phyloP scores from a whole-genome alignment of 2,888 invertebrate genomes.

The Drosophila crucigera region DNA sequence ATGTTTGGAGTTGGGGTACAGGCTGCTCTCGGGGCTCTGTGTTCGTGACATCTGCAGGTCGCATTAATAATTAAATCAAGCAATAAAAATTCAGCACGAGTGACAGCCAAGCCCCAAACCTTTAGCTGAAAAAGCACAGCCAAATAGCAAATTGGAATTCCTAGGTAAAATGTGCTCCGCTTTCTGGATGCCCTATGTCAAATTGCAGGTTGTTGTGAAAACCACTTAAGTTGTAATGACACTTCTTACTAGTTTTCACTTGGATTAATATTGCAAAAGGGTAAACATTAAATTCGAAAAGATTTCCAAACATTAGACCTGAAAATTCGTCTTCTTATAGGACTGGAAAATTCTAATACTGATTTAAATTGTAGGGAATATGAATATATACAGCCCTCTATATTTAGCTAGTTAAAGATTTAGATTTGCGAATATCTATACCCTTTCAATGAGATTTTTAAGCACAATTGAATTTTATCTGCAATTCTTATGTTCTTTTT shows the following conservation, averaged over 20 bases:
- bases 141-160: constrained; percentile 46
- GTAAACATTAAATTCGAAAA: not conserved
- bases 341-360: not conserved
- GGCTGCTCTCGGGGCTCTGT: not conserved
- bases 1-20: constrained; percentile 16
- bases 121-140: constrained; percentile 34
- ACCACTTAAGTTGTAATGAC: constrained; percentile 5
- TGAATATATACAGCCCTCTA: rapidly evolving
- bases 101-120: constrained; percentile 43
- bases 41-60: constrained; percentile 82
- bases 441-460: not conserved
- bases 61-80: constrained; percentile 82
- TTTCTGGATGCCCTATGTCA: constrained; percentile 6
- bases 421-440: not conserved
- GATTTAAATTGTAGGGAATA: not conserved
- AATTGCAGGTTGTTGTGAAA: not conserved
- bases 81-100: constrained; percentile 81
- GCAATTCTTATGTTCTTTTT: not conserved
- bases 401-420: not conserved
- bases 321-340: not conserved
- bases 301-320: not conserved
- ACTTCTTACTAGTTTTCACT: not conserved
- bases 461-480: not conserved
- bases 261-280: not conserved
- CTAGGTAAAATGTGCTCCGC: constrained; percentile 9